Evolutionary conservation across 2,888 invertebrate species (phyloP).

Genomic region (Priocnemis perturbator): DNA sequence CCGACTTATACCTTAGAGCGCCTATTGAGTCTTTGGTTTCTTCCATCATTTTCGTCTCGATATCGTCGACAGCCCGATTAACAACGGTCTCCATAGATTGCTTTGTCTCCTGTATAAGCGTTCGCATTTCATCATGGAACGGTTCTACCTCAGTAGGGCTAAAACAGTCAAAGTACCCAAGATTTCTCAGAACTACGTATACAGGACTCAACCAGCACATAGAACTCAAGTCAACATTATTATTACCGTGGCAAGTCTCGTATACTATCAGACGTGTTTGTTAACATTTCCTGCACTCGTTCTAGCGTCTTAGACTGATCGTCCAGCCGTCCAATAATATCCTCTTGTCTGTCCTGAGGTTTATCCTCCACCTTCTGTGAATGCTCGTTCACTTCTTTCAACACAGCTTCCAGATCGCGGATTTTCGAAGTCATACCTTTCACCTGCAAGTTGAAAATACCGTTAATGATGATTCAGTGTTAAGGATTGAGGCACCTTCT

Average conservation of each 20-base stretch:
- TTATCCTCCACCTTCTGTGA: conserved; percentile 45
- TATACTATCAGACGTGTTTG: conserved; percentile 60
- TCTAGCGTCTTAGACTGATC: conserved; percentile 58
- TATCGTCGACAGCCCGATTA: conserved; percentile 74
- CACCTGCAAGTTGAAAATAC: no score
- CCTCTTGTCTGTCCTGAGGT: conserved; percentile 36
- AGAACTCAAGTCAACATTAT: conserved; percentile 40
- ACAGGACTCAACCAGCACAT: conserved; percentile 31
- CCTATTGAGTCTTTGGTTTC: conserved; percentile 79
- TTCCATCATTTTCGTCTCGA: conserved; percentile 77
- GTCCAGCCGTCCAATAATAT: conserved; percentile 40
- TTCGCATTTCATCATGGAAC: conserved; percentile 80
- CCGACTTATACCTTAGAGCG: conserved; percentile 75
- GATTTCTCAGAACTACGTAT: neutral
- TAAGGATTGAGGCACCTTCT: no score
- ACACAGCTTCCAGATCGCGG: neutral
- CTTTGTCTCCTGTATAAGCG: conserved; percentile 78
- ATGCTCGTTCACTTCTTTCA: conserved; percentile 56
- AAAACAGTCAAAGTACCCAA: conserved; percentile 18
- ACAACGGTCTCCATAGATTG: conserved; percentile 73
- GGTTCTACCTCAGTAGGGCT: conserved; percentile 76
- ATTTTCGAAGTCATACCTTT: no score
- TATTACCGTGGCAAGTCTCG: conserved; percentile 64
- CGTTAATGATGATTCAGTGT: no score
- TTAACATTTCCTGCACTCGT: conserved; percentile 62